phyloP scores from a whole-genome alignment of 1,140 invertebrate species.

The Drosophila obscura region DNA sequence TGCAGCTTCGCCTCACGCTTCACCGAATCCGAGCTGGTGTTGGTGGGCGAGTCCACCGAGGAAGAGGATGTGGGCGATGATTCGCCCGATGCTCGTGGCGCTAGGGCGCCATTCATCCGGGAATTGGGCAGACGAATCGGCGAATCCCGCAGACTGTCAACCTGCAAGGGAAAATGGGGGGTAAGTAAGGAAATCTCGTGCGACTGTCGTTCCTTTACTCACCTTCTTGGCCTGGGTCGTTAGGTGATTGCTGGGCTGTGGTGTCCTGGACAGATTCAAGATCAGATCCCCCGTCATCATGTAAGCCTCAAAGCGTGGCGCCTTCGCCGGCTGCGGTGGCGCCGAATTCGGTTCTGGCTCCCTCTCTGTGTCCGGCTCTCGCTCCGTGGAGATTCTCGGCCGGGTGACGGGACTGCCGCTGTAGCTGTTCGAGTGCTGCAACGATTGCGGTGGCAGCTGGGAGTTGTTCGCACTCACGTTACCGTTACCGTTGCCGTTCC shows the following conservation, averaged over 20 bases:
- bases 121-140: slow-evolving; percentile 63
- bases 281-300: slow-evolving; percentile 99
- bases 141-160: slow-evolving; percentile 84
- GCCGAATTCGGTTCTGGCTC: slow-evolving; percentile 76
- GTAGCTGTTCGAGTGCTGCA: slow-evolving; percentile 79
- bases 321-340: slow-evolving; percentile 83
- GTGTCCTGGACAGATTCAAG: slow-evolving; percentile 93
- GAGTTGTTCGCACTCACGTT: slow-evolving; percentile 9
- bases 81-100: slow-evolving; percentile 85
- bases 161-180: slow-evolving; percentile 50
- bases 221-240: slow-evolving; percentile 88
- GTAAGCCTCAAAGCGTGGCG: slow-evolving; percentile 93
- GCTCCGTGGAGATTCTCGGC: slow-evolving; percentile 42
- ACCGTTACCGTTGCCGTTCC: slow-evolving; percentile 22
- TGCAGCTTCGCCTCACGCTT: slow-evolving; percentile 67
- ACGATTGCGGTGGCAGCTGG: slow-evolving; percentile 36
- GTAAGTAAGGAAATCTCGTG: background rate
- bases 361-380: slow-evolving; percentile 42
- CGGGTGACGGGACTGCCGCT: slow-evolving; percentile 68
- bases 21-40: slow-evolving; percentile 74
- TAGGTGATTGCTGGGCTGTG: slow-evolving; percentile 86
- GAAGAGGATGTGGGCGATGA: slow-evolving; percentile 84
- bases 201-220: background rate
- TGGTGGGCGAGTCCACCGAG: slow-evolving; percentile 84
- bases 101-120: slow-evolving; percentile 75